Percentiles rank a stretch among this genome's conserved stretches.
These are phyloP conservation scores for Larimichthys polyactis DNA, from an alignment of 2,113 vertebrate genomes.

Conservation along the genomic window DNA sequence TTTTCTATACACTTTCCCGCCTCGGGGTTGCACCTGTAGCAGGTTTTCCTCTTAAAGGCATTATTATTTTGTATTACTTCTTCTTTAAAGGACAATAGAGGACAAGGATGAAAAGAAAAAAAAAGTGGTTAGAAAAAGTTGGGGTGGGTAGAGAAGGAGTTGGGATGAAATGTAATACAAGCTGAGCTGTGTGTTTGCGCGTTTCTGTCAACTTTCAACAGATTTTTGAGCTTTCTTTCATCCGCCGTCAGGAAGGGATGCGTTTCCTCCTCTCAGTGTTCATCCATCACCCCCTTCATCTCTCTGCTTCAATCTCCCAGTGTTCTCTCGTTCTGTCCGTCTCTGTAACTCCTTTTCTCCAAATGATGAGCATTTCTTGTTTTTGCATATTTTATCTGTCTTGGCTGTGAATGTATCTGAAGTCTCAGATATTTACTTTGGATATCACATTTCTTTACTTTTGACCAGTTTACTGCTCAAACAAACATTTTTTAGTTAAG, in stretches of 20 bases:
- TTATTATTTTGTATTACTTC: conserved; percentile 24
- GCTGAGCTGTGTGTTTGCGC: conserved; percentile 46
- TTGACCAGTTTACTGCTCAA: neutral
- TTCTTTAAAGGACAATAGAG: conserved; percentile 1
- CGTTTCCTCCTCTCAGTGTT: conserved; percentile 24
- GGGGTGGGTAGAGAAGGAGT: neutral
- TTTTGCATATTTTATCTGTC: conserved; percentile 25
- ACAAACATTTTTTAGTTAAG: neutral
- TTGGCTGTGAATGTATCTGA: conserved; percentile 23
- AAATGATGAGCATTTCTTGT: conserved; percentile 34
- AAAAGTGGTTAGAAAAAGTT: conserved; percentile 16
- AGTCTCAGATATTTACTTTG: neutral
- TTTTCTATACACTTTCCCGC: conserved; percentile 12
- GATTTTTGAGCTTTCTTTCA: conserved; percentile 35
- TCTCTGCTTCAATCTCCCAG: conserved; percentile 25
- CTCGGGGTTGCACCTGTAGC: conserved; percentile 28
- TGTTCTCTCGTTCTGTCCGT: conserved; percentile 22
- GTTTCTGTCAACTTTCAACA: conserved; percentile 30
- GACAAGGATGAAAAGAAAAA: neutral
- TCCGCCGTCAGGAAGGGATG: conserved; percentile 45
- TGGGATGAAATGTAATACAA: conserved; percentile 12
- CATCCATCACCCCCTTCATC: conserved; percentile 40
- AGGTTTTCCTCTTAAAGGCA: conserved; percentile 4
- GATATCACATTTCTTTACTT: neutral
- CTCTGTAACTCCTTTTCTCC: conserved; percentile 8